Evolutionary conservation across 2,797 vertebrate species (phyloP).

Genomic region (Pelochelys cantorii): DNA sequence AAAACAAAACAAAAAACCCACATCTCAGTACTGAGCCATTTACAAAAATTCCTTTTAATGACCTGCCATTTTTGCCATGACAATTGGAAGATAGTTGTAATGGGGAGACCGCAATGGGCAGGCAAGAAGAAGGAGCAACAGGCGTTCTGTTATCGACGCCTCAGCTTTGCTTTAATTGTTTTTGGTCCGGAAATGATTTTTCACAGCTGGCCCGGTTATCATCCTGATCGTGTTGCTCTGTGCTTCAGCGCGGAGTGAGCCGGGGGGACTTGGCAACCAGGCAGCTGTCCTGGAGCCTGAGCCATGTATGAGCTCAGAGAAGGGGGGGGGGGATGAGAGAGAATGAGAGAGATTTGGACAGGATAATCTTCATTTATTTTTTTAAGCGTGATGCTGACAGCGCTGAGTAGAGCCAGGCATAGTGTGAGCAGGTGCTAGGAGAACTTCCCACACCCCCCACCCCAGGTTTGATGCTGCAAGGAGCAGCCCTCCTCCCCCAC

Average conservation of each 20-base stretch:
- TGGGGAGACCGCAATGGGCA: not conserved
- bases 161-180: constrained; percentile 52
- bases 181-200: constrained; percentile 67
- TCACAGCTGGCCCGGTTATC: constrained; percentile 73
- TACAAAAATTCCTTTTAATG: constrained; percentile 12
- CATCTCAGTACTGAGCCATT: not conserved
- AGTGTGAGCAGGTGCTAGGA: constrained; percentile 53
- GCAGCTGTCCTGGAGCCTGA: constrained; percentile 27
- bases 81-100: not conserved
- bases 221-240: constrained; percentile 53
- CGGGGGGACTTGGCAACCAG: constrained; percentile 61
- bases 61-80: constrained; percentile 54
- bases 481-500: not conserved
- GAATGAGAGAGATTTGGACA: constrained; percentile 57
- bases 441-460: not conserved
- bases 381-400: constrained; percentile 33
- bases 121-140: not conserved
- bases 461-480: rapidly evolving
- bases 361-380: constrained; percentile 18
- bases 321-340: not conserved
- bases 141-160: constrained; percentile 29
- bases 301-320: constrained; percentile 71
- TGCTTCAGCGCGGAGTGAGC: constrained; percentile 8
- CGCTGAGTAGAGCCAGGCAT: constrained; percentile 38
- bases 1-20: not conserved